Evolutionary conservation across 2,888 invertebrate species (phyloP).

Genomic region (Meandrusa payeni): DNA sequence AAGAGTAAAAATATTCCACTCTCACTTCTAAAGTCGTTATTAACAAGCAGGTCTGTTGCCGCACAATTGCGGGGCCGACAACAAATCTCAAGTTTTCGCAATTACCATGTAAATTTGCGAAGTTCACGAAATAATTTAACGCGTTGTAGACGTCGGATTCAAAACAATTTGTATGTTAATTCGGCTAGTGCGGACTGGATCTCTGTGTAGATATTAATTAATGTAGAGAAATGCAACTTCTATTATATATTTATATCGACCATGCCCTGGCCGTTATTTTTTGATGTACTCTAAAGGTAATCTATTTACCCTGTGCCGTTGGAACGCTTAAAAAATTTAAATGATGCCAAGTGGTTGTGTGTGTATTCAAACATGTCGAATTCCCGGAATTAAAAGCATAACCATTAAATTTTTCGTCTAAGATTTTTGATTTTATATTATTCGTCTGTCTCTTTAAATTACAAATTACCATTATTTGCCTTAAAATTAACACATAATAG

Average conservation of each 20-base stretch:
- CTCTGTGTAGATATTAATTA: conserved; percentile 29
- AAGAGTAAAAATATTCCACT: conserved; percentile 47
- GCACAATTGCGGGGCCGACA: conserved; percentile 71
- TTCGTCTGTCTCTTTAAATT: too few species aligned
- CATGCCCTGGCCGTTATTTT: too few species aligned
- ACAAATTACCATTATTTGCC: too few species aligned
- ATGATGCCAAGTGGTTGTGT: too few species aligned
- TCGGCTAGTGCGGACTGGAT: conserved; percentile 65
- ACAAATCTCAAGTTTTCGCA: conserved; percentile 79
- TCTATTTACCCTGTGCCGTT: too few species aligned
- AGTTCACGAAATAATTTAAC: conserved; percentile 79
- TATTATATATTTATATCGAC: conserved; percentile 3
- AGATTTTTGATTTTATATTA: too few species aligned
- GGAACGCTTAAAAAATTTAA: too few species aligned
- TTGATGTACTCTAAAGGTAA: too few species aligned
- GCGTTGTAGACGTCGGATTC: conserved; percentile 72
- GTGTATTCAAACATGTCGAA: too few species aligned
- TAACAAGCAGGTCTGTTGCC: conserved; percentile 60
- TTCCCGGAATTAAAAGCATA: too few species aligned
- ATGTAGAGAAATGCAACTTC: conserved; percentile 28
- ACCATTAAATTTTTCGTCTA: too few species aligned
- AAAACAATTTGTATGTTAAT: conserved; percentile 80
- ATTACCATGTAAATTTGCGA: conserved; percentile 79
- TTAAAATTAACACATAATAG: too few species aligned
- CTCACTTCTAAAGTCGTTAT: conserved; percentile 55